Evolutionary conservation across 1,140 invertebrate species (phyloP).

Genomic region (Bursaphelenchus mucronatus): DNA sequence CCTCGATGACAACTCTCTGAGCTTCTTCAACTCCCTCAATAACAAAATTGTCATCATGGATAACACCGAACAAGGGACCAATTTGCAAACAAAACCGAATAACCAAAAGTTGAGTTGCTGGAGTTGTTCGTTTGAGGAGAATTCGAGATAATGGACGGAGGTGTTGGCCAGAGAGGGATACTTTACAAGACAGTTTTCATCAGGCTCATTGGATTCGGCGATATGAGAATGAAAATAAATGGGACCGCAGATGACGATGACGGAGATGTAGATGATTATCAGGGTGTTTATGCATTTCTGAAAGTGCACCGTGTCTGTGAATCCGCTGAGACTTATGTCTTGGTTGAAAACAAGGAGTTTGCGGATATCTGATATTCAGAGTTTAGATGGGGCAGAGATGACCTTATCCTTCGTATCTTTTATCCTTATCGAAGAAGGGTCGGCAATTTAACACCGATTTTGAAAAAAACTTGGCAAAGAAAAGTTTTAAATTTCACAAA

Average conservation of each 20-base stretch:
- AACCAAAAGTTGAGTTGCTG: slow-evolving; percentile 48
- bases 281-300: slow-evolving; percentile 34
- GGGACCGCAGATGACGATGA: slow-evolving; percentile 43
- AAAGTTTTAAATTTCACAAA: no score
- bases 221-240: slow-evolving; percentile 52
- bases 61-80: slow-evolving; percentile 45
- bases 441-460: no score
- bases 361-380: no score
- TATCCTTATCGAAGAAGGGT: no score
- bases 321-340: no score
- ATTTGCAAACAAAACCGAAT: slow-evolving; percentile 42
- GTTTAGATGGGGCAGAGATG: no score
- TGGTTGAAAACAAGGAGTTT: no score
- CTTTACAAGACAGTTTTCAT: slow-evolving; percentile 8
- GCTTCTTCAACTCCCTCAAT: slow-evolving; percentile 35
- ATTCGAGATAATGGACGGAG: slow-evolving; percentile 18
- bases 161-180: slow-evolving; percentile 11
- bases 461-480: no score
- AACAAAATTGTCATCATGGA: slow-evolving; percentile 48
- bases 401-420: no score
- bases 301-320: not conserved
- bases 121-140: slow-evolving; percentile 23
- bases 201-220: slow-evolving; percentile 18
- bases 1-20: slow-evolving; percentile 35
- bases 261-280: slow-evolving; percentile 43